A percentile compares a stretch with the other conserved stretches of the same genome.
Conservation (phyloP, 1,140 invertebrate genomes). For the Cotesia chilonis region DNA sequence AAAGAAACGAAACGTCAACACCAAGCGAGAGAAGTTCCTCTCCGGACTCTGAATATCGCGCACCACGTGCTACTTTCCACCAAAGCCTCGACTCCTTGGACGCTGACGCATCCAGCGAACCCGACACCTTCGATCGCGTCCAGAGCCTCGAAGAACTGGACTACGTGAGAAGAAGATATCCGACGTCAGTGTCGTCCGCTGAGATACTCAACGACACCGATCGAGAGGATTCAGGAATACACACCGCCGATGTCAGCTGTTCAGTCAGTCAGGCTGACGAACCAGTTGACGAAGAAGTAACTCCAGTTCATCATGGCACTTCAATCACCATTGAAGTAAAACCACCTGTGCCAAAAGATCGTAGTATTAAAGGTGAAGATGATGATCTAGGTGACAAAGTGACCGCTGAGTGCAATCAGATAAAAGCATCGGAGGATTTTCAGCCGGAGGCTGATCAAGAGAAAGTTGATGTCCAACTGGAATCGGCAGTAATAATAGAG, state of each 20-base stretch:
- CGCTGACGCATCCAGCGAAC: conserved; percentile 62
- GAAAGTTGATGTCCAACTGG: conserved; percentile 42
- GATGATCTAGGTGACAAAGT: not conserved
- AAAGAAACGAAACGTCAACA: conserved; percentile 47
- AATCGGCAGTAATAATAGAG: conserved; percentile 54
- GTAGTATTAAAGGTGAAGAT: no score
- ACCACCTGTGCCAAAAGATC: conserved; percentile 8
- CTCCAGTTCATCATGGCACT: conserved; percentile 40
- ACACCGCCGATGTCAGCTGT: conserved; percentile 80
- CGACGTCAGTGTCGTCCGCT: conserved; percentile 65
- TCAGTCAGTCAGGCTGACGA: conserved; percentile 78
- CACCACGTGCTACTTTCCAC: conserved; percentile 65
- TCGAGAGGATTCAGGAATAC: conserved; percentile 83
- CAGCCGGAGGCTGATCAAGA: conserved; percentile 18
- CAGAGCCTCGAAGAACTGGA: conserved; percentile 73
- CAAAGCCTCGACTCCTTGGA: conserved; percentile 74
- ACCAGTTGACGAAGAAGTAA: conserved; percentile 63
- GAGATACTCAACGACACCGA: conserved; percentile 72
- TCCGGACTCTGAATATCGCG: conserved; percentile 60
- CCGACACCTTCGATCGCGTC: conserved; percentile 71
- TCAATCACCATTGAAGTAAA: conserved; percentile 38
- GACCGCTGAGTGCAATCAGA: conserved; percentile 20
- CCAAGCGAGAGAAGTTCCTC: conserved; percentile 61
- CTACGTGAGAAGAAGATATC: conserved; percentile 66
- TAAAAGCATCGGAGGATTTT: conserved; percentile 32